These are phyloP conservation scores for Pangasius larnaudii DNA, from an alignment of 2,797 vertebrate genomes.

Conservation along the genomic window DNA sequence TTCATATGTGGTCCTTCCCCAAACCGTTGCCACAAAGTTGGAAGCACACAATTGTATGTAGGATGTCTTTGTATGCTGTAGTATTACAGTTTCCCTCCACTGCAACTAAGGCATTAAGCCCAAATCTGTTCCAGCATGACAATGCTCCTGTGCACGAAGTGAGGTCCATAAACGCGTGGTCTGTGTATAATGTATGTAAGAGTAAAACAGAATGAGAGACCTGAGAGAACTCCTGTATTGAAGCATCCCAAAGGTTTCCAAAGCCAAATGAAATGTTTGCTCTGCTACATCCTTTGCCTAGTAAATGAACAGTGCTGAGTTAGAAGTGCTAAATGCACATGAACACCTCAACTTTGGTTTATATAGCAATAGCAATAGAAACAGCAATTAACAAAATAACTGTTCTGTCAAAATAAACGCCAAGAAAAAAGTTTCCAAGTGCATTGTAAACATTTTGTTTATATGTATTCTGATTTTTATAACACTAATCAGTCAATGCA, in stretches of 20 bases:
- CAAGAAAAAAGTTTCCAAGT: background rate
- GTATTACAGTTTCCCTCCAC: too few relatives aligned
- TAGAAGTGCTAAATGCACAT: background rate
- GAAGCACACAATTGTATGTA: background rate
- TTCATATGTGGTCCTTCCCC: background rate
- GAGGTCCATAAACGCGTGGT: background rate
- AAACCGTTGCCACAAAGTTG: background rate
- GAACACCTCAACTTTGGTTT: background rate
- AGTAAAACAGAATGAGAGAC: slow-evolving; percentile 64
- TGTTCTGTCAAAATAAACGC: background rate
- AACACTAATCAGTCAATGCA: background rate
- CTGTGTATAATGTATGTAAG: background rate
- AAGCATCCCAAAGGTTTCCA: slow-evolving; percentile 79
- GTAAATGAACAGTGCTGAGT: slow-evolving; percentile 40
- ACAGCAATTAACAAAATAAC: background rate
- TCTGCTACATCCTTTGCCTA: slow-evolving; percentile 91
- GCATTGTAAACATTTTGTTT: background rate
- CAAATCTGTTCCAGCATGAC: background rate
- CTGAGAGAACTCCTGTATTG: slow-evolving; percentile 82
- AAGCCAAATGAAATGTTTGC: slow-evolving; percentile 76
- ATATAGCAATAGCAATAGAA: background rate
- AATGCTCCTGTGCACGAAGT: background rate
- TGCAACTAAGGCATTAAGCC: background rate
- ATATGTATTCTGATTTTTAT: background rate
- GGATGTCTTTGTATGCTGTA: background rate